Base-by-base conservation (phyloP, 2,113 vertebrate species). In the Phainopepla nitens region DNA sequence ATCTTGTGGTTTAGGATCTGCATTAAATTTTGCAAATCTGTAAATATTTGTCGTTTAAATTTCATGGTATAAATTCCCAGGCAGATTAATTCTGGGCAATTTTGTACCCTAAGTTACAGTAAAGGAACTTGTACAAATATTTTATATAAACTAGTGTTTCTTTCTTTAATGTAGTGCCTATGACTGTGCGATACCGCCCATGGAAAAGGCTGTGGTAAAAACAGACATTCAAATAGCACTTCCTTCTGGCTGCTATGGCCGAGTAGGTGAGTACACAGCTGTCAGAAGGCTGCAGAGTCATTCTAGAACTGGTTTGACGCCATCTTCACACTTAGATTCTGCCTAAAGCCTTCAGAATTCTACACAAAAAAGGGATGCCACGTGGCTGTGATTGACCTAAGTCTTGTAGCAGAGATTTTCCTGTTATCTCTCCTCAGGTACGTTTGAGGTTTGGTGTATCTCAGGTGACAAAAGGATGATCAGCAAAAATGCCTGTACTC, bases 181-280 rank as follows among this genome's bases (percentile, higher is more conserved):
- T 90, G 98, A 99, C 91, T 99, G 98, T 83, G 94, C 97, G 27
- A 94, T 99, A 65, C 98, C 95, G 18, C 93, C 99, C 4, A 98
- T 99, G 98, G 99, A 99, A 62, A 99, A 99, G 90, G 97, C 97
- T 45, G 70, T 99, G 4, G 99, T 99, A 80, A 99, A 99, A 96
- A 99, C 99, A 2, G 99, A 99, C 95, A 99, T 99, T 89, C 99
- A 99, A 91, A 98, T 99, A 28, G 98, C 98, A 4, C 98, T 99
- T 71, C 99, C 99, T 31, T 61, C 97, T 58, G 99, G 99, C 6
- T 99, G 98, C 97, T 99, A 99, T 45, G 99, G 99, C 7, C 97
- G 99, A 98, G 98, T 99, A 7, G 99, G 99, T 99, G 92, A 98
- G 99, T 98, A 82, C 51, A 28, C n/a, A 39, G n/a, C 25, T 76